Evolutionary conservation across 1,140 invertebrate genomes (phyloP), one percentile per base, ranked within the genome.

Genomic region (Ganaspis sp.): DNA sequence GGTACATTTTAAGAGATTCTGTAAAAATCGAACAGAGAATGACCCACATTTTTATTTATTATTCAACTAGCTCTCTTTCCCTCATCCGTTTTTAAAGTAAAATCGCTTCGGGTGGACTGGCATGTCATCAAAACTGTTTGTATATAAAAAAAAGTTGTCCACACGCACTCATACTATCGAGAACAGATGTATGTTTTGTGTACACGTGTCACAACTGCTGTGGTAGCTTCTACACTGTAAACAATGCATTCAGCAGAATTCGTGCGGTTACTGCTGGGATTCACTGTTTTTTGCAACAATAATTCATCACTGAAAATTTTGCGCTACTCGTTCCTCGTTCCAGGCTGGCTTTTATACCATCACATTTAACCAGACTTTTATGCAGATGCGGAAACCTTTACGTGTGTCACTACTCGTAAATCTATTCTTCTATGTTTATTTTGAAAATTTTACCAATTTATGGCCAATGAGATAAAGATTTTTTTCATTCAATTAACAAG

Each of bases 271-370:
- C 58, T 12, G 26, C 4, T 64, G 58, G 23, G 23, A 64, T 64
- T 26, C 6, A 34, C 58, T 6, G 8, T 64, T 58, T 64, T 64
- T 64, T 34, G 12, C 9, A 34, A 29, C 12, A 64, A 64, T 64
- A 34, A 64, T 64, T 64, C 58, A 64, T 64, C 58, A 64, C 58
- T n/a, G 58, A 64, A 64, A 26, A 64, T 64, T 64, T 64, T 29
- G 23, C 26, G 58, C 58, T 29, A 64, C 58, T 64, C 23, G n/a
- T 12, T 64, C 5, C 6, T n/a, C 5, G 26, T 3, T 29, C n/a
- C 3, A 34, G 29, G 29, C 21, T 15, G 11, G 23, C 9, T 34
- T 64, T 29, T n/a, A 9, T 0, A 64, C 12, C 1, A 29, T 26
- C 15, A n/a, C 58, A 15, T n/a, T 64, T 29, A 29, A 64, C 3